A percentile compares a stretch with the other conserved stretches of the same genome.
Evolutionary conservation across 1,140 invertebrate genomes (phyloP).

Genomic region (Hestina assimilis): DNA sequence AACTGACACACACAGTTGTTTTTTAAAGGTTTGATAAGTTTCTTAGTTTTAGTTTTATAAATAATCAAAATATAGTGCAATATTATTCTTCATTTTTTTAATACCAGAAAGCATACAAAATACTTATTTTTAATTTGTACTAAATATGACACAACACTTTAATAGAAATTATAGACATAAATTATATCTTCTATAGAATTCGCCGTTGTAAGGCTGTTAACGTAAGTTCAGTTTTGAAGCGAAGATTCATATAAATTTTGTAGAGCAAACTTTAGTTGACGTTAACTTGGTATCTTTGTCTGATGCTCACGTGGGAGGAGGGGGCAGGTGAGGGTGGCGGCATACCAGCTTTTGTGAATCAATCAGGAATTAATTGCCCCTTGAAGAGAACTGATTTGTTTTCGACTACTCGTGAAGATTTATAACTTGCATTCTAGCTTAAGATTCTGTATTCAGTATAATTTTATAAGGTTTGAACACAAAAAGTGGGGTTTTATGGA

Average conservation of each 20-base stretch:
- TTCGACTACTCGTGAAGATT: not conserved
- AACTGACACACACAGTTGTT: too few relatives aligned
- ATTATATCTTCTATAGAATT: constrained; percentile 3
- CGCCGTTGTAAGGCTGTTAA: constrained; percentile 35
- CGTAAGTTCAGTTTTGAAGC: constrained; percentile 37
- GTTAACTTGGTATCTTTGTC: constrained; percentile 75
- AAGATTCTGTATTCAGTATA: too few relatives aligned
- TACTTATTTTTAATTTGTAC: too few relatives aligned
- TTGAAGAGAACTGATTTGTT: constrained; percentile 12
- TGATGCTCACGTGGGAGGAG: constrained; percentile 62
- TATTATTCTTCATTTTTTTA: too few relatives aligned
- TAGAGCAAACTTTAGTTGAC: constrained; percentile 72
- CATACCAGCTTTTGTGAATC: constrained; percentile 67
- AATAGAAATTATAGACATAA: not conserved
- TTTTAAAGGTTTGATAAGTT: too few relatives aligned
- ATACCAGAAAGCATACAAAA: too few relatives aligned
- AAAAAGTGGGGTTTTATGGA: too few relatives aligned
- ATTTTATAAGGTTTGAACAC: too few relatives aligned
- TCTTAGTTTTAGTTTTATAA: too few relatives aligned
- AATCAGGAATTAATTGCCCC: constrained; percentile 66
- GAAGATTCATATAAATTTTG: constrained; percentile 75
- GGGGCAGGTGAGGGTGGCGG: constrained; percentile 43
- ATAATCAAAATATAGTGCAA: too few relatives aligned
- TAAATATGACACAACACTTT: too few relatives aligned
- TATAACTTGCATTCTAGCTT: not conserved